phyloP scores from a whole-genome alignment of 2,888 invertebrate genomes.

The Drosophila subquinaria region DNA sequence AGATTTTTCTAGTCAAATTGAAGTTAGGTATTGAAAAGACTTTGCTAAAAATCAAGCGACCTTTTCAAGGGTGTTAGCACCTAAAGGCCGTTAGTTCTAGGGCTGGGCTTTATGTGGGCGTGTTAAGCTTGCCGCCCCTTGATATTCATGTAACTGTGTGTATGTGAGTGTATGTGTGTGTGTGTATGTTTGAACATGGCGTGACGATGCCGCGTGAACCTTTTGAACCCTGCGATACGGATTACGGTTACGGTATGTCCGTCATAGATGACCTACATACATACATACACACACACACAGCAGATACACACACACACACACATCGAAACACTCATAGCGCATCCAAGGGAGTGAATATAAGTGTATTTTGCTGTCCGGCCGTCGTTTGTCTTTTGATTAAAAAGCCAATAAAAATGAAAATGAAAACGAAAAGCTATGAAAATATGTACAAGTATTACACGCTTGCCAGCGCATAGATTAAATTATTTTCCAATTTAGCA shows the following conservation, averaged over 20 bases:
- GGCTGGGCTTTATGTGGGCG: slow-evolving; percentile 42
- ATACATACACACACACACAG: slow-evolving; percentile 9
- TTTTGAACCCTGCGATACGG: slow-evolving; percentile 61
- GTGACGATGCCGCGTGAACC: slow-evolving; percentile 61
- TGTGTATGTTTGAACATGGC: slow-evolving; percentile 40
- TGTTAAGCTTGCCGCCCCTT: slow-evolving; percentile 20
- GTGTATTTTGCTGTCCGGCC: slow-evolving; percentile 21
- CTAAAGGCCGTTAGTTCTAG: slow-evolving; percentile 16
- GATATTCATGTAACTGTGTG: slow-evolving; percentile 16
- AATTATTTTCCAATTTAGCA: slow-evolving; percentile 68
- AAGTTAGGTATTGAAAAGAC: background rate
- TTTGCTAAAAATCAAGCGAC: background rate
- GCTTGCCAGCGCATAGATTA: slow-evolving; percentile 54
- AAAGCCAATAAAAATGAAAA: slow-evolving; percentile 57
- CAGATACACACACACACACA: slow-evolving; percentile 9
- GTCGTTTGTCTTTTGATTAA: slow-evolving; percentile 66
- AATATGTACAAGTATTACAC: slow-evolving; percentile 38
- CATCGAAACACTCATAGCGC: background rate
- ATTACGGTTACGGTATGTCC: slow-evolving; percentile 61
- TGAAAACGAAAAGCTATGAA: slow-evolving; percentile 45
- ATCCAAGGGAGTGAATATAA: background rate
- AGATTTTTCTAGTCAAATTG: background rate
- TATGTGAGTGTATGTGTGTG: slow-evolving; percentile 14
- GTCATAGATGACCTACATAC: slow-evolving; percentile 71
- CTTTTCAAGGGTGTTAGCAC: slow-evolving; percentile 17